Evolutionary conservation across 2,113 vertebrate species (phyloP).

Genomic region (Bubo blakistoni): DNA sequence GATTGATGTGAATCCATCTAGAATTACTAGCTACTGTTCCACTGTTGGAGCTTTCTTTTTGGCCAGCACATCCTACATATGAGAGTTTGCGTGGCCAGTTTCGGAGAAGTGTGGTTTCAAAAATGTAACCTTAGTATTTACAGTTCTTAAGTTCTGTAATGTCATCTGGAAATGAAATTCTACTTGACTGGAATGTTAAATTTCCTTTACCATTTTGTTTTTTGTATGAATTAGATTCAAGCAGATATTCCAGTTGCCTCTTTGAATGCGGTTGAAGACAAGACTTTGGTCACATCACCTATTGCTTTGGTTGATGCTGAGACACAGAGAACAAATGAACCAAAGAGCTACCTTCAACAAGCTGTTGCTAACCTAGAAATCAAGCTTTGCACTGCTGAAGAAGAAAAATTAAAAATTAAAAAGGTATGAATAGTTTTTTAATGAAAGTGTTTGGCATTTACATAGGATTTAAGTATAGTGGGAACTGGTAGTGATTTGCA

Average conservation of each 20-base stretch:
- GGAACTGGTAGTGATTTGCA: neutral
- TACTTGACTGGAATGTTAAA: neutral
- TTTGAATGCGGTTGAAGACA: conserved; percentile 42
- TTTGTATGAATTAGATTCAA: conserved; percentile 51
- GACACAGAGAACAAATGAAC: neutral
- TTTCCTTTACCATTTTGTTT: neutral
- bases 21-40: neutral
- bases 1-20: neutral
- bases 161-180: neutral
- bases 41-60: neutral
- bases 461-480: neutral
- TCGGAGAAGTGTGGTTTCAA: neutral
- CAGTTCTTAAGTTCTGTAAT: neutral
- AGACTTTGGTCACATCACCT: neutral
- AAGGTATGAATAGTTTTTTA: conserved; percentile 57
- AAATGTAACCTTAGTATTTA: neutral
- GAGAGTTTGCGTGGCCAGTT: neutral
- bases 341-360: conserved; percentile 59
- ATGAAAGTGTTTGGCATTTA: neutral
- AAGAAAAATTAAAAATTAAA: conserved; percentile 76
- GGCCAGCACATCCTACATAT: neutral
- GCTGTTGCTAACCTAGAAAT: conserved; percentile 67
- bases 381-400: conserved; percentile 71
- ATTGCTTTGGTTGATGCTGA: conserved; percentile 4
- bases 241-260: conserved; percentile 55